Base-by-base conservation (phyloP, 2,888 invertebrate species). In the Melanophora roralis region DNA sequence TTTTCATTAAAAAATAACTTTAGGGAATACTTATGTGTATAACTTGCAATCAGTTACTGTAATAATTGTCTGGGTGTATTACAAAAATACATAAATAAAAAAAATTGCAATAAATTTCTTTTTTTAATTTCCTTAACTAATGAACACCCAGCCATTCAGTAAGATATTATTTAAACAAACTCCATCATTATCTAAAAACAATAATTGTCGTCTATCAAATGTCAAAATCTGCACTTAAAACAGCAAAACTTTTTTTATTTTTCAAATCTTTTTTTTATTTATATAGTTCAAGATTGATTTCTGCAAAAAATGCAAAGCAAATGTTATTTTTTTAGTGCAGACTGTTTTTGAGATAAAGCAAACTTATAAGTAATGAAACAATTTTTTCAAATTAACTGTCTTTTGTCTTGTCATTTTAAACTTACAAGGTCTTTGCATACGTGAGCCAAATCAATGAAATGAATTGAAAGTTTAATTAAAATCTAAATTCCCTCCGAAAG, bases 231-330 rank as follows among this genome's bases (percentile, higher is more conserved):
- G 14, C 19, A 27, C 38, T 45, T 2, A 12, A 45, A 27, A 23
- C 19, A 23, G 6, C 16, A 65, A 21, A 14, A 19, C 27, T 19
- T 14, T 43, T 11, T 45, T 45, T 21, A 19, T 19, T 55, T 34
- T 11, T 16, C 19, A 12, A 36, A 45, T 23, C 16, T 14, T 45
- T 55, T 45, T 43, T 2, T 16, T 12, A 40, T 32, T 53, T 34
- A 34, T 47, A 38, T 65, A 73, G 73, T 65, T 73, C 64, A 73
- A 73, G 73, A 65, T 21, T 49, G 57, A 57, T 57, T 65, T 73
- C 12, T 21, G 47, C 51, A 32, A 55, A 14, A 60, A 34, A 27
- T 14, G 19, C n/a, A 21, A 34, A 34, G 19, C 38, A 1, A 11
- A 21, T 14, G 27, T 16, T 53, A n/a, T 3, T 36, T 53, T 65